A percentile compares a stretch with the other conserved stretches of the same genome.
Conservation (phyloP, 2,888 invertebrate genomes). For the Choristoneura rosaceana region DNA sequence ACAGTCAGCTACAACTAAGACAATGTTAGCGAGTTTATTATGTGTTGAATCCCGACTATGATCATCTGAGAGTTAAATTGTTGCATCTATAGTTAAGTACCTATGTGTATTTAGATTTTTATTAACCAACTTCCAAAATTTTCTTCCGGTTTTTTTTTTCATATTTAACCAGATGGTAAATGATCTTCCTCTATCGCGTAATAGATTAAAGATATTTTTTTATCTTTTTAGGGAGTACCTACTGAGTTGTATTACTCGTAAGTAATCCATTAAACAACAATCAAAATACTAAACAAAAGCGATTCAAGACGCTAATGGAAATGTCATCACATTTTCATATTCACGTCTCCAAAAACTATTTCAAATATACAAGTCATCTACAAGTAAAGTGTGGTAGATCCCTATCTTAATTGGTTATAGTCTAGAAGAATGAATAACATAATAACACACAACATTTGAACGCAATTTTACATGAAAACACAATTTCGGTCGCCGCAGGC, state of each 20-base stretch:
- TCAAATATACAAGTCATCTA: conserved; percentile 20
- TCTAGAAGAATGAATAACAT: conserved; percentile 57
- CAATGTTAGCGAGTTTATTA: conserved; percentile 13
- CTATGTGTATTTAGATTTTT: no score
- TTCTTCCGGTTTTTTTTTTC: no score
- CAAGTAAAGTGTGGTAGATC: conserved; percentile 38
- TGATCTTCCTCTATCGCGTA: no score
- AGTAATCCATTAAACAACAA: no score
- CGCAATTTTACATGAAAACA: conserved; percentile 69
- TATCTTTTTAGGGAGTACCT: no score
- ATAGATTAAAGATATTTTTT: no score
- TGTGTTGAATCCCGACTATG: not conserved
- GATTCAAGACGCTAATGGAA: not conserved
- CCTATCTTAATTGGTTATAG: conserved; percentile 63
- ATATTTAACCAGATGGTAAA: no score
- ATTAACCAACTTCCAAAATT: no score
- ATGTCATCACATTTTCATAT: conserved; percentile 1
- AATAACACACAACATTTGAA: conserved; percentile 58
- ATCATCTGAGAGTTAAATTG: not conserved
- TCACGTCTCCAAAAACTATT: not conserved
- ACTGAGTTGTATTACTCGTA: no score
- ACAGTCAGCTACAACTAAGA: conserved; percentile 19
- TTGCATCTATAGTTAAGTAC: not conserved
- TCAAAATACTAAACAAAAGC: no score
- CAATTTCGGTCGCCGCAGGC: conserved; percentile 65